A percentile compares a stretch with the other conserved stretches of the same genome.
Evolutionary conservation across 2,113 vertebrate species (phyloP).

Genomic region (Calcarius ornatus): DNA sequence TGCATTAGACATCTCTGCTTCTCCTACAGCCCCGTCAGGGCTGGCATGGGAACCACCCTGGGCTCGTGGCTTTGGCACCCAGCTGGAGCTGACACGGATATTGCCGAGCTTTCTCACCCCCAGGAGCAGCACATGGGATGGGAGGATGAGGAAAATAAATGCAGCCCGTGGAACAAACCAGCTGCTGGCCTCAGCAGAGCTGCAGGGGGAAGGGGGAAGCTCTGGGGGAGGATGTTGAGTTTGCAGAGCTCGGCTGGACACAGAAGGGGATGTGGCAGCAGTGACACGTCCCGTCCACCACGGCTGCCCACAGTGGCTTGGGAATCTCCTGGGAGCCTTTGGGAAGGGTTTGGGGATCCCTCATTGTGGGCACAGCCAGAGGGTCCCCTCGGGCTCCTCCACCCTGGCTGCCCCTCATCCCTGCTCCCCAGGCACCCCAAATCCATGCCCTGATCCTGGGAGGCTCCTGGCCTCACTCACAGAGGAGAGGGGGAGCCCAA

Average conservation of each 20-base stretch:
- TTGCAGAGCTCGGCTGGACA: neutral
- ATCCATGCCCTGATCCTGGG: neutral
- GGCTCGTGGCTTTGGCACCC: neutral
- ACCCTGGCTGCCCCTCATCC: fast-evolving
- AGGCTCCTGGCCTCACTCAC: fast-evolving
- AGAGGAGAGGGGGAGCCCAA: neutral
- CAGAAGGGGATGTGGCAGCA: neutral
- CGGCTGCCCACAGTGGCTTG: fast-evolving
- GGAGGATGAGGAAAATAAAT: neutral
- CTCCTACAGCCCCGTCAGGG: neutral
- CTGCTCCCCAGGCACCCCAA: neutral
- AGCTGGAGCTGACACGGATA: neutral
- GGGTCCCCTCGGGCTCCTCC: neutral
- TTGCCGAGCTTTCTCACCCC: neutral
- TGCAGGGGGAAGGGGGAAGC: slow-evolving; percentile 11
- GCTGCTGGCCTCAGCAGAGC: neutral
- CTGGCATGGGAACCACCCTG: fast-evolving
- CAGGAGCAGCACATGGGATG: fast-evolving
- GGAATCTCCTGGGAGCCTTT: neutral
- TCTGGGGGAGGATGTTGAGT: neutral
- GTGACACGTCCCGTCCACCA: neutral
- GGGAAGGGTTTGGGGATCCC: neutral
- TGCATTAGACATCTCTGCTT: neutral
- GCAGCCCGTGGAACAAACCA: neutral
- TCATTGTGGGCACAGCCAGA: fast-evolving